Evolutionary conservation across 2,888 invertebrate genomes (phyloP).

Genomic region (Caenorhabditis sp.): DNA sequence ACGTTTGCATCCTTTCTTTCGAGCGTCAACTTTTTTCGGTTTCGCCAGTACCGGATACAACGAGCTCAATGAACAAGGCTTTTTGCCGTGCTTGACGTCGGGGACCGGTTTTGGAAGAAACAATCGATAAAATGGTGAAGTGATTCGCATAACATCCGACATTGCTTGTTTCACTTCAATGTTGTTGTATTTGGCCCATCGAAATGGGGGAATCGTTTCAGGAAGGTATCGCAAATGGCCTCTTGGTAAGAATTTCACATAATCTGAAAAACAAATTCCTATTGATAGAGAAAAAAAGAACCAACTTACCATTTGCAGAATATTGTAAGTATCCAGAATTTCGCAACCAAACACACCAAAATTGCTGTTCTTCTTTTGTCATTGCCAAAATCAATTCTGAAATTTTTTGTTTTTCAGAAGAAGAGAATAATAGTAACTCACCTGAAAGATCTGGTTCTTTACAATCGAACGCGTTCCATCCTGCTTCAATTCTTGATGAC

Average conservation of each 20-base stretch:
- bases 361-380: neutral
- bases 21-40: neutral
- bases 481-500: slow-evolving; percentile 14
- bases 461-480: slow-evolving; percentile 22
- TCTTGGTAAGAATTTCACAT: neutral
- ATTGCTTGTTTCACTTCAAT: slow-evolving; percentile 1
- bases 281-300: too few species aligned
- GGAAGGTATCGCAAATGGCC: neutral
- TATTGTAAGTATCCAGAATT: slow-evolving; percentile 22
- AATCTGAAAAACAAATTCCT: too few species aligned
- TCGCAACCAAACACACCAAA: slow-evolving; percentile 26
- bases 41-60: neutral
- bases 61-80: neutral
- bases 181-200: neutral
- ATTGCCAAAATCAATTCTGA: slow-evolving; percentile 16
- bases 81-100: neutral
- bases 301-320: slow-evolving; percentile 10
- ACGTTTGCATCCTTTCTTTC: neutral
- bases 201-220: neutral
- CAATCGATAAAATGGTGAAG: slow-evolving; percentile 27
- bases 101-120: slow-evolving; percentile 16
- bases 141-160: slow-evolving; percentile 19
- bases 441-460: slow-evolving; percentile 8
- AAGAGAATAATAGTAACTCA: neutral
- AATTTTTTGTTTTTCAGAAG: neutral